These are phyloP conservation scores for Gisinianus flammeolus DNA, from an alignment of 2,888 invertebrate genomes.

Conservation along the genomic window DNA sequence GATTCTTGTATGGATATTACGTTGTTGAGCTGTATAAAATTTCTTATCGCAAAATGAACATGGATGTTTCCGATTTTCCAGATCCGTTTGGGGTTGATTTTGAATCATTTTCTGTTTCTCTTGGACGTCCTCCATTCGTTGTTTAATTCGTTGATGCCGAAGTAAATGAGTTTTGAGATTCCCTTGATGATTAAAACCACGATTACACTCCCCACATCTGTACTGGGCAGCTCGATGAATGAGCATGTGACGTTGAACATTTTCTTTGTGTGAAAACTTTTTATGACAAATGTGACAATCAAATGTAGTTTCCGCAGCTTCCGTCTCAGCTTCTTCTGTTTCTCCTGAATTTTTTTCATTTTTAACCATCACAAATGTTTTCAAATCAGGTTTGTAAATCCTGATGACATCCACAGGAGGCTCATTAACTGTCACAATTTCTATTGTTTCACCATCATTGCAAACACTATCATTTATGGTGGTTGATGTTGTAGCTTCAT, in stretches of 20 bases:
- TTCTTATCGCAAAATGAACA: slow-evolving; percentile 24
- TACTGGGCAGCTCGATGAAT: slow-evolving; percentile 24
- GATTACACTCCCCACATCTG: slow-evolving; percentile 27
- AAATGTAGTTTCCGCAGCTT: neutral
- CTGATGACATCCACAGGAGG: slow-evolving; percentile 3
- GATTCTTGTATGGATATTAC: slow-evolving; percentile 19
- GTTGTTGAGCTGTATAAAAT: slow-evolving; percentile 29
- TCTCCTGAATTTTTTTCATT: neutral
- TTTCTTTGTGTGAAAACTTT: slow-evolving; percentile 28
- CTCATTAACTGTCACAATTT: neutral
- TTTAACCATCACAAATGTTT: slow-evolving; percentile 31
- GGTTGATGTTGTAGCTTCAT: neutral
- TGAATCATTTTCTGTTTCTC: neutral
- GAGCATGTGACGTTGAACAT: slow-evolving; percentile 27
- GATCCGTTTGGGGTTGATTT: slow-evolving; percentile 17
- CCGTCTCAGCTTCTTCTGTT: neutral
- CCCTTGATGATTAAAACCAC: slow-evolving; percentile 34
- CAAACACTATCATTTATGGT: neutral
- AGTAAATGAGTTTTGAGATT: slow-evolving; percentile 28
- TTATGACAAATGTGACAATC: slow-evolving; percentile 30
- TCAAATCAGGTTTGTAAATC: slow-evolving; percentile 28
- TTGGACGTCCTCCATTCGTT: neutral
- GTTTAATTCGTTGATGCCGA: slow-evolving; percentile 13
- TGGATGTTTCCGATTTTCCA: slow-evolving; percentile 24
- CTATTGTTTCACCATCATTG: neutral